Evolutionary conservation across 2,113 vertebrate genomes (phyloP).

Genomic region (Etia nguti): DNA sequence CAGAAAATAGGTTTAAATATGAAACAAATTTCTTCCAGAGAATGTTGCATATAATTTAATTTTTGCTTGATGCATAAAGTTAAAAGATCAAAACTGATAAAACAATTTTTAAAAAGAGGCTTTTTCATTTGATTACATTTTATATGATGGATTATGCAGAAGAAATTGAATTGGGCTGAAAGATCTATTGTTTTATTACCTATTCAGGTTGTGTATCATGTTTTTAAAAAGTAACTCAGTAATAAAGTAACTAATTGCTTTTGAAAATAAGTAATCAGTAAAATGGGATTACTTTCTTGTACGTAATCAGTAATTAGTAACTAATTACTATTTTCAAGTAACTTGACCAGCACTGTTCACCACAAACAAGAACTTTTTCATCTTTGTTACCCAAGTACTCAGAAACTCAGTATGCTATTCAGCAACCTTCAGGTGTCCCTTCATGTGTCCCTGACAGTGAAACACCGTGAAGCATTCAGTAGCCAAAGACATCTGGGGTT

Average conservation of each 20-base stretch:
- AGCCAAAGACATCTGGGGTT: not conserved
- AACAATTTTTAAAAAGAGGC: not conserved
- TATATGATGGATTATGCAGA: not conserved
- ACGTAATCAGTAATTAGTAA: not conserved
- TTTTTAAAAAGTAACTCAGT: not conserved
- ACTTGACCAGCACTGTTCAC: not conserved
- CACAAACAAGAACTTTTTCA: not conserved
- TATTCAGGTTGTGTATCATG: not conserved
- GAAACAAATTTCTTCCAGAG: not conserved
- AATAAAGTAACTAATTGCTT: not conserved
- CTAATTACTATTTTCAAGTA: not conserved
- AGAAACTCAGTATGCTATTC: not conserved
- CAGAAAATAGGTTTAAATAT: not conserved
- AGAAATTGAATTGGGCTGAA: not conserved
- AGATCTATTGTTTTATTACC: not conserved
- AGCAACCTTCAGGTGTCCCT: too few species aligned
- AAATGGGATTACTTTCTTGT: not conserved
- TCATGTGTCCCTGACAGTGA: not conserved
- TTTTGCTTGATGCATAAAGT: not conserved
- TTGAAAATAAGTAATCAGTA: not conserved
- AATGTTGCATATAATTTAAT: not conserved
- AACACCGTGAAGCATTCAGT: not conserved
- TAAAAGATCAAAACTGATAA: not conserved
- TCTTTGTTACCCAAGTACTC: not conserved
- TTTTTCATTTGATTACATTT: not conserved